Base-by-base conservation (phyloP, 2,113 vertebrate species). In the Polypterus bichir region DNA sequence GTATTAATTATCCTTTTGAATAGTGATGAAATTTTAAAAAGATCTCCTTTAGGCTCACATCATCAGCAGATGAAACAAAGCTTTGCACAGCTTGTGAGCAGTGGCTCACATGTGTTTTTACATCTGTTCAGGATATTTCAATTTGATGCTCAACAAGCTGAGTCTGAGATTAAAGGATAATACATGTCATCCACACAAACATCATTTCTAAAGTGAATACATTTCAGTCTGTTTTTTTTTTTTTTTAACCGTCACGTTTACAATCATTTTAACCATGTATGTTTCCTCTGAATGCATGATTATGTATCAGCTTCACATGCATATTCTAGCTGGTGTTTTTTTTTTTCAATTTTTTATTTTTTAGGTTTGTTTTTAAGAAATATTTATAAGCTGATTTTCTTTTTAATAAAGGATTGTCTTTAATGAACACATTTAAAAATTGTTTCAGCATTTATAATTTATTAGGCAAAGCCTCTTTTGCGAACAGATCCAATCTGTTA, bases 1-100 rank as follows among this genome's bases (percentile, higher is more conserved):
- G 88, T 90, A 96, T 97, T 97, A 97, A 97, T 97, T 97, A 96
- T 94, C 92, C 92, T 94, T 94, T 95, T 97, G 93, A 96, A 97
- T 96, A 92, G 90, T 92, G 92, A 97, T 97, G 93, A 96, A 93
- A 97, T 97, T 97, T 97, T 97, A 94, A 97, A 97, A 91, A 97
- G 91, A 83, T 88, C 89, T 92, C 88, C 92, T 96, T 91, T 89
- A 93, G 90, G 92, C 90, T 89, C 87, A 83, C 89, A 89, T 92
- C 92, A 89, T 82, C 85, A 81, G 83, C 89, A 90, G 90, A 94
- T 91, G 92, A 95, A 94, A 96, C 91, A 94, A 93, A 93, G 82
- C 85, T 74, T 79, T 77, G 77, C 87, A 84, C 93, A 92, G 92
- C 93, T 92, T 92, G 91, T 63, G 78, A 78, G 81, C 83, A 81